These are phyloP conservation scores for Drosophila athabasca DNA, from an alignment of 1,140 invertebrate species.

Conservation along the genomic window DNA sequence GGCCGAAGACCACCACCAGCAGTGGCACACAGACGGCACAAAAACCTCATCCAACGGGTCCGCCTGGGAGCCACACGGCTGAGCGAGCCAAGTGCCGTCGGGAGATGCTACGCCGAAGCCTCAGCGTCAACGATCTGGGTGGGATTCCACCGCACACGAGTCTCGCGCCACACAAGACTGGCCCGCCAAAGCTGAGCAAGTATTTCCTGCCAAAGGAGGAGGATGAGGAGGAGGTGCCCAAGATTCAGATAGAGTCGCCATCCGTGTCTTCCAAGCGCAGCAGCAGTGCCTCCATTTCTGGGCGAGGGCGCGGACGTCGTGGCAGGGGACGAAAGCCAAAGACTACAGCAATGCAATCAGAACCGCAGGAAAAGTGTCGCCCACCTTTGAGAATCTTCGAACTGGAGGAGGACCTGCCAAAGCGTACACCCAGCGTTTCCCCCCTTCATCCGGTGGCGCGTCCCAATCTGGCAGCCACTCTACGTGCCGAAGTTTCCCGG, in stretches of 20 bases:
- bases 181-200: slow-evolving; percentile 28
- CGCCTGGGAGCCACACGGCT: slow-evolving; percentile 48
- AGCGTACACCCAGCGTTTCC: slow-evolving; percentile 48
- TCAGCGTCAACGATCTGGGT: slow-evolving; percentile 68
- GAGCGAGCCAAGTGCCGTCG: slow-evolving; percentile 59
- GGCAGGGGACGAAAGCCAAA: slow-evolving; percentile 31
- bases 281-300: slow-evolving; percentile 44
- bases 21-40: slow-evolving; percentile 44
- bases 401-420: slow-evolving; percentile 24
- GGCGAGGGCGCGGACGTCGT: slow-evolving; percentile 28
- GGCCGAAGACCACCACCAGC: slow-evolving; percentile 58
- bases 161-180: slow-evolving; percentile 3
- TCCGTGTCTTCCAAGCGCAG: slow-evolving; percentile 61
- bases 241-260: slow-evolving; percentile 59
- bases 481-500: slow-evolving; percentile 71
- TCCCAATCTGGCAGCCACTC: slow-evolving; percentile 79
- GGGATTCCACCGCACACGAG: background rate
- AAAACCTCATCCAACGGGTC: slow-evolving; percentile 7
- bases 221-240: slow-evolving; percentile 44
- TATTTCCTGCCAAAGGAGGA: slow-evolving; percentile 35
- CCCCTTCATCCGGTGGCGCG: slow-evolving; percentile 78
- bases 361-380: slow-evolving; percentile 15
- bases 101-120: slow-evolving; percentile 65
- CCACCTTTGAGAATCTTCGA: slow-evolving; percentile 43
- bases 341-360: background rate